Evolutionary conservation across 2,797 vertebrate species (phyloP).

Genomic region (Manis javanica): DNA sequence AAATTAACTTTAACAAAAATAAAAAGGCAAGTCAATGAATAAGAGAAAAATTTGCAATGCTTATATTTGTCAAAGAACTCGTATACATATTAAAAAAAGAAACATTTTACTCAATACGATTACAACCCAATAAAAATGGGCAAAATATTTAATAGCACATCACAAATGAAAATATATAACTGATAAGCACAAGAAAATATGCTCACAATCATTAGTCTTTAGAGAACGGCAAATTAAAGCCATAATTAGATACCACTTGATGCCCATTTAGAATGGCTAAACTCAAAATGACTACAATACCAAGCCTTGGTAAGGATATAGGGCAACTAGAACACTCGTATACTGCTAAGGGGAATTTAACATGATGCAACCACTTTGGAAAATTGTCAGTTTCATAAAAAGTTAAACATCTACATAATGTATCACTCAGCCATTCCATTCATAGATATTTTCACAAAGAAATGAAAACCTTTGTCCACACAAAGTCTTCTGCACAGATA

Average conservation of each 20-base stretch:
- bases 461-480: background rate
- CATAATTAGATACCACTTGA: background rate
- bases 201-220: background rate
- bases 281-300: background rate
- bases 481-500: background rate
- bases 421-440: background rate
- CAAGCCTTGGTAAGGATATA: background rate
- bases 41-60: background rate
- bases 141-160: background rate
- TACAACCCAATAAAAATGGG: background rate
- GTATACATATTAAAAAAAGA: background rate
- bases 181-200: background rate
- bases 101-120: background rate
- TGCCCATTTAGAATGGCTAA: background rate
- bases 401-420: background rate
- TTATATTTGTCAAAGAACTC: background rate
- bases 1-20: background rate
- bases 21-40: background rate
- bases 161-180: background rate
- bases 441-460: background rate
- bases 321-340: background rate
- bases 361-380: background rate
- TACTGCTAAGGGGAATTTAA: background rate
- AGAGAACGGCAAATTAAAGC: background rate
- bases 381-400: background rate